Conservation (phyloP, 2,888 invertebrate species). For the Lasioglossum figueresi region DNA sequence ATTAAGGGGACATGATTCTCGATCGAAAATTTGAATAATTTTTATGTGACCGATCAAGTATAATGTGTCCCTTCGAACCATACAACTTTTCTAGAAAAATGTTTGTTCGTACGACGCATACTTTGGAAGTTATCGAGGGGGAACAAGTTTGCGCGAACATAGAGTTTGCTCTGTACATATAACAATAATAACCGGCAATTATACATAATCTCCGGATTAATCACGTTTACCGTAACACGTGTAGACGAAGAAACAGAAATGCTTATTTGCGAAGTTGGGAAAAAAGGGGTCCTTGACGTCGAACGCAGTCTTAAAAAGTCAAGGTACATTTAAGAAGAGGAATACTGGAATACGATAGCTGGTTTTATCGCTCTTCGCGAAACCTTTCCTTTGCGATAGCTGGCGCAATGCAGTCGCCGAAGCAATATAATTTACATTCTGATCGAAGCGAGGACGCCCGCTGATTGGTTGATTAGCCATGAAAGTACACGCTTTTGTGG, state of each 20-base stretch:
- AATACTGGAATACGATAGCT: neutral
- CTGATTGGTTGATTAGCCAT: slow-evolving; percentile 21
- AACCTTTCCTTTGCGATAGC: slow-evolving; percentile 38
- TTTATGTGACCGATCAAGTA: no score
- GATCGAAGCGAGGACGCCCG: slow-evolving; percentile 14
- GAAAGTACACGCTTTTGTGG: neutral
- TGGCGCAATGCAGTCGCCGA: slow-evolving; percentile 24
- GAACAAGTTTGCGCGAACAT: no score
- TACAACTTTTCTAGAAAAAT: no score
- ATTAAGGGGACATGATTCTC: no score
- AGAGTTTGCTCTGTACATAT: no score
- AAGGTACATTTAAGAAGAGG: neutral
- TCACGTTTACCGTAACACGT: no score
- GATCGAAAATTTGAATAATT: no score
- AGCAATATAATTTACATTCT: slow-evolving; percentile 27
- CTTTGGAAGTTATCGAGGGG: no score
- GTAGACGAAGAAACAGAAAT: neutral
- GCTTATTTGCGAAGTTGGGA: neutral
- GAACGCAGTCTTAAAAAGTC: neutral
- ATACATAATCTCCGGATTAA: no score
- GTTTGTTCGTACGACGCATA: no score
- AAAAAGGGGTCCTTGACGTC: neutral
- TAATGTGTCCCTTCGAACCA: no score
- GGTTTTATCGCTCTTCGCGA: slow-evolving; percentile 23
- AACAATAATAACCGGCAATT: no score